Evolutionary conservation across 2,888 invertebrate species (phyloP).

Genomic region (Argyra leucocephala): DNA sequence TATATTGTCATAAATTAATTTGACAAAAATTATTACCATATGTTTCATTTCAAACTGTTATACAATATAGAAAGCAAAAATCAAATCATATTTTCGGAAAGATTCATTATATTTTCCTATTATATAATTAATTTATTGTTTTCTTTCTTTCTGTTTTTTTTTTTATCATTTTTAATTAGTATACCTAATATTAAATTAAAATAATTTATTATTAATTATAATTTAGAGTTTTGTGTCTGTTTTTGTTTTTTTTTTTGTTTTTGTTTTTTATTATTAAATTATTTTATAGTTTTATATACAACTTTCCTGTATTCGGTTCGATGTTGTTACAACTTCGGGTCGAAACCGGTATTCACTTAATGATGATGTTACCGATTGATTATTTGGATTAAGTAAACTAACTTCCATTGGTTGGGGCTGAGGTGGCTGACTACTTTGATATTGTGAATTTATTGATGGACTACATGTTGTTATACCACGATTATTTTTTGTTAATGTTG

Average conservation of each 20-base stretch:
- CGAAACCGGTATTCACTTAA: conserved; percentile 69
- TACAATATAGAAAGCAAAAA: too few relatives aligned
- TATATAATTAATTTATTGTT: not conserved
- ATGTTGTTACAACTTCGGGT: conserved; percentile 77
- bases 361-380: conserved; percentile 58
- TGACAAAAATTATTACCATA: too few relatives aligned
- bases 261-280: not conserved
- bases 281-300: conserved; percentile 61
- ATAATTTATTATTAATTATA: not conserved
- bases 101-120: too few relatives aligned
- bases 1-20: too few relatives aligned
- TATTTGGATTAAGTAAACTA: conserved; percentile 43
- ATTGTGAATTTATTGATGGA: conserved; percentile 32
- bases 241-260: not conserved
- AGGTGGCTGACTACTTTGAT: conserved; percentile 31
- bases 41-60: too few relatives aligned
- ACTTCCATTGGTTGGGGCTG: conserved; percentile 44
- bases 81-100: too few relatives aligned
- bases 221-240: not conserved
- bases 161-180: not conserved
- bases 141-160: not conserved
- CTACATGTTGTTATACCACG: conserved; percentile 51
- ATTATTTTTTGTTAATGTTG: conserved; percentile 62
- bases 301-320: conserved; percentile 81
- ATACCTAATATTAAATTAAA: too few relatives aligned